phyloP scores from a whole-genome alignment of 2,888 invertebrate species.

The Aelia acuminata region DNA sequence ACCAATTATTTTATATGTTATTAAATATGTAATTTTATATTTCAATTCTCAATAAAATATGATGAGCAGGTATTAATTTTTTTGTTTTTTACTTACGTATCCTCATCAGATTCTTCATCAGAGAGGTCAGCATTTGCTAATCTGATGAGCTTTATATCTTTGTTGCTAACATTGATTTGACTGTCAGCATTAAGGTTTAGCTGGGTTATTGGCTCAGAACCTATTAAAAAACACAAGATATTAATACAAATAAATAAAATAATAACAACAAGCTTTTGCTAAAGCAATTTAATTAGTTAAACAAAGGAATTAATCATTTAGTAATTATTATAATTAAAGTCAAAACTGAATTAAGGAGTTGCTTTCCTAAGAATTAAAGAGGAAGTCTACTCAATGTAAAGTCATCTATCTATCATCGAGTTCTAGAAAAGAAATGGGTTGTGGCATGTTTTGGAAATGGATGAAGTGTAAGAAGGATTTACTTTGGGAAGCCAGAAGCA shows the following conservation, averaged over 20 bases:
- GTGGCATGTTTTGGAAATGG: too few relatives aligned
- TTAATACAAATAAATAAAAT: neutral
- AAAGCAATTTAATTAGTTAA: neutral
- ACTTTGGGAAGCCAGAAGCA: too few relatives aligned
- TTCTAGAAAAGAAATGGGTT: too few relatives aligned
- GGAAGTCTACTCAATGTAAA: too few relatives aligned
- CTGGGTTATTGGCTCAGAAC: constrained; percentile 62
- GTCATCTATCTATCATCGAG: too few relatives aligned
- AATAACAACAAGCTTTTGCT: neutral
- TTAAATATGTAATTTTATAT: too few relatives aligned
- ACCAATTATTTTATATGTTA: neutral
- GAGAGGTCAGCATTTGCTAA: constrained; percentile 66
- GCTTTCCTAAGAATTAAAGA: too few relatives aligned
- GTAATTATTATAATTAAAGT: too few relatives aligned
- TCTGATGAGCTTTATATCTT: constrained; percentile 66
- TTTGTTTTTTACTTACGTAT: constrained; percentile 64
- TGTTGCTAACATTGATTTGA: constrained; percentile 65
- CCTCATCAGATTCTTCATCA: constrained; percentile 66
- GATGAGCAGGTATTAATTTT: neutral
- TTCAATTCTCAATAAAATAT: too few relatives aligned
- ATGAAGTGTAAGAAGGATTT: too few relatives aligned
- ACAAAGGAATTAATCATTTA: too few relatives aligned
- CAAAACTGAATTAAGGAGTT: too few relatives aligned
- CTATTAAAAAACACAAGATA: constrained; percentile 31
- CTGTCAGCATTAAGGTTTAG: constrained; percentile 65